Evolutionary conservation across 2,888 invertebrate genomes (phyloP), one percentile per base, ranked within the genome.

Genomic region (Syritta pipiens): DNA sequence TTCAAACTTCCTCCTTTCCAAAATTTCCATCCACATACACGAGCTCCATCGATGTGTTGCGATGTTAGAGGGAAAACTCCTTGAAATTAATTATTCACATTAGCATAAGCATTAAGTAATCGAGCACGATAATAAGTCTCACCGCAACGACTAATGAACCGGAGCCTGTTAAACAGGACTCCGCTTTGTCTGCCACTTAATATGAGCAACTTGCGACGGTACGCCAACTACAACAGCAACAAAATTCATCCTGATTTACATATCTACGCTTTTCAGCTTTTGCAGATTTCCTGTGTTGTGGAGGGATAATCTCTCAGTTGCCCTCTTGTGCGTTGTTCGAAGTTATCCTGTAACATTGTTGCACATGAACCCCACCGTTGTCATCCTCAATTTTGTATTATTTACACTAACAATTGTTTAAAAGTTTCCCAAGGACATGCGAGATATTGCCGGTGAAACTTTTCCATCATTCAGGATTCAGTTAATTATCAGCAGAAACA

Each of bases 31-130:
- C 6, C 10, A 9, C 24, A 55, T 10, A 12, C 14, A 14, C 3
- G 22, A 6, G 9, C 4, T n/a, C n/a, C n/a, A n/a, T n/a, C n/a
- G n/a, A n/a, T n/a, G 17, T 17, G 30, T n/a, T 5, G 14, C 10
- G 35, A 30, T 42, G 6, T 17, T n/a, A n/a, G n/a, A n/a, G n/a
- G 32, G 55, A 10, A 71, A 71, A 46, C 65, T 71, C 59, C 60
- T 67, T 51, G 30, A 67, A 72, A 77, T 77, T 77, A 77, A 77
- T 77, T 77, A 77, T 60, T 60, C 72, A 77, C 65, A 77, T 77
- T 77, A 77, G 72, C 79, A 74, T 79, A 68, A 74, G 79, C 74
- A 79, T 62, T 67, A 68, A 79, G 79, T 79, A 79, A 79, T 79
- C 57, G 79, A 62, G 79, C 79, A 62, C 74, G 68, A 68, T 79